A percentile compares a stretch with the other conserved stretches of the same genome.
These are phyloP conservation scores for Blastobasis lacticolella DNA, from an alignment of 2,888 invertebrate species.

Conservation along the genomic window DNA sequence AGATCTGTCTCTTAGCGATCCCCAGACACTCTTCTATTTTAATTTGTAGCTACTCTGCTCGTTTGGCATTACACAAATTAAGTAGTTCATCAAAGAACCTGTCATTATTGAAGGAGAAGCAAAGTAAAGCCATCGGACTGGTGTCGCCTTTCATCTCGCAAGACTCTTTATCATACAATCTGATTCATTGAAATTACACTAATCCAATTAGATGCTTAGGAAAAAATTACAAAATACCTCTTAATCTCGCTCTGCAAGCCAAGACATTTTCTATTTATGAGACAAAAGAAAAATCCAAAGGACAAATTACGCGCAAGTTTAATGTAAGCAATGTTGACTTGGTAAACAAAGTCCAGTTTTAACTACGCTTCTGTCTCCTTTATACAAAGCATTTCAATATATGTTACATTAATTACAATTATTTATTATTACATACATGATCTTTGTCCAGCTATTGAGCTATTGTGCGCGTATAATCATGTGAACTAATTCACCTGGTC, in stretches of 20 bases:
- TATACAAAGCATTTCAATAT: too few species aligned
- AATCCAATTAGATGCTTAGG: conserved; percentile 34
- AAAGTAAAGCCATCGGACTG: background rate
- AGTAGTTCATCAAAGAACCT: too few species aligned
- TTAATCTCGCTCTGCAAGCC: background rate
- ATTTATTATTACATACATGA: too few species aligned
- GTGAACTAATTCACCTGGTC: too few species aligned
- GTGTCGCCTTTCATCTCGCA: conserved; percentile 22
- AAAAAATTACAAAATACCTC: conserved; percentile 29
- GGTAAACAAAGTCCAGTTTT: background rate
- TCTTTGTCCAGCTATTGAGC: too few species aligned
- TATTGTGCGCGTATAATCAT: too few species aligned
- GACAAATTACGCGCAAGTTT: background rate
- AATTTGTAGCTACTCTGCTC: too few species aligned
- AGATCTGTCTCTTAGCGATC: too few species aligned
- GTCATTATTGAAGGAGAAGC: background rate
- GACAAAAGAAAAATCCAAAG: background rate
- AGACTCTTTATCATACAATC: conserved; percentile 25
- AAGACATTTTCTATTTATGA: background rate
- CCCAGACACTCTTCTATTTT: too few species aligned
- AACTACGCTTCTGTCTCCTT: too few species aligned
- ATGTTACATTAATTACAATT: too few species aligned
- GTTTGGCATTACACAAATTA: too few species aligned
- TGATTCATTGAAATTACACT: conserved; percentile 39
- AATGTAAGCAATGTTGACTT: background rate